These are phyloP conservation scores for Aphodius sticticus DNA, from an alignment of 2,888 invertebrate genomes.

Conservation along the genomic window DNA sequence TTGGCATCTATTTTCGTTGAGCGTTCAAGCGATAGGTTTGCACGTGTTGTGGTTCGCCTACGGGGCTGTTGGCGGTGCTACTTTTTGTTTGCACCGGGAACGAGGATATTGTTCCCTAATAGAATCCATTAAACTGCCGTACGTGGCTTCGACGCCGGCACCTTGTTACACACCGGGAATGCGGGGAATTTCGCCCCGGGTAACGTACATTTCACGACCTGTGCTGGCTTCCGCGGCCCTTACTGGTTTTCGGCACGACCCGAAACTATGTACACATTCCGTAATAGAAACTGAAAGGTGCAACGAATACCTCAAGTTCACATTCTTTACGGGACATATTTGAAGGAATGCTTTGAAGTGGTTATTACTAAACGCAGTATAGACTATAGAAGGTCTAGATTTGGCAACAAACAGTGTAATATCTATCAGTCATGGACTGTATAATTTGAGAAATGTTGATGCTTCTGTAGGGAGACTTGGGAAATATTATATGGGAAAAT, in stretches of 20 bases:
- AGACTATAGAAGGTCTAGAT: too few species aligned
- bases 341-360: neutral
- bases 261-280: neutral
- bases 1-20: neutral
- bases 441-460: too few species aligned
- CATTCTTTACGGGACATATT: neutral
- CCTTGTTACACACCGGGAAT: conserved; percentile 11
- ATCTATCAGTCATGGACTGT: too few species aligned
- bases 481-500: too few species aligned
- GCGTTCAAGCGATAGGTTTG: neutral
- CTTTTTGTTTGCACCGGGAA: conserved; percentile 19
- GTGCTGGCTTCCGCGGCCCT: neutral
- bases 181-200: neutral
- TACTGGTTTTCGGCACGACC: neutral
- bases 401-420: too few species aligned
- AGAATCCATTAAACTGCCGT: conserved; percentile 16
- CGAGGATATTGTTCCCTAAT: conserved; percentile 18
- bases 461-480: too few species aligned
- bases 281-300: neutral
- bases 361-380: neutral
- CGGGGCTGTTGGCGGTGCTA: neutral
- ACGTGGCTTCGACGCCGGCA: conserved; percentile 14
- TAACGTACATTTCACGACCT: neutral
- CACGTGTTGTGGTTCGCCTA: neutral
- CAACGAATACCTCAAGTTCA: neutral